These are phyloP conservation scores for Amphipoea oculea DNA, from an alignment of 2,888 invertebrate genomes.

Conservation along the genomic window DNA sequence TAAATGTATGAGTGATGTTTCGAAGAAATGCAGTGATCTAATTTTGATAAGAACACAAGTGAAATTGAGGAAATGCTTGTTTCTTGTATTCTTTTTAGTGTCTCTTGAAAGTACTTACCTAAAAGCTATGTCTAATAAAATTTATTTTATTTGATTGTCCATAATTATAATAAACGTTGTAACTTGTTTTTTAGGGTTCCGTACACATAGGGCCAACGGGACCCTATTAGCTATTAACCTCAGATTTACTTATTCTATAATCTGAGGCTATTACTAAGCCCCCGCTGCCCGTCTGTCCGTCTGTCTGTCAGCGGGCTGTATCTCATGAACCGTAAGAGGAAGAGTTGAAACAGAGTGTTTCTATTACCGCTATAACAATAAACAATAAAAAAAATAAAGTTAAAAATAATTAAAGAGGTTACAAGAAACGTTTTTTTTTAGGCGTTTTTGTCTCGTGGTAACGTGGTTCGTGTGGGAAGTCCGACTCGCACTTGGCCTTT, in stretches of 20 bases:
- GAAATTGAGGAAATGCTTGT: background rate
- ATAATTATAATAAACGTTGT: no score
- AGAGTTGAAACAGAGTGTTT: no score
- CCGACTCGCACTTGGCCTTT: no score
- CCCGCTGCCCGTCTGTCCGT: no score
- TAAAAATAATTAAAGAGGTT: no score
- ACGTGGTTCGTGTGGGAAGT: background rate
- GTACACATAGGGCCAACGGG: background rate
- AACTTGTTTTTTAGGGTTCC: background rate
- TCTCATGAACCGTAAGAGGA: no score
- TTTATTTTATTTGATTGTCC: background rate
- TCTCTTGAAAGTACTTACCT: background rate
- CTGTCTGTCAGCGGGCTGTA: no score
- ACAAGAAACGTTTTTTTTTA: background rate
- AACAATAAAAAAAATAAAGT: no score
- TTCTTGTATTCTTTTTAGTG: background rate
- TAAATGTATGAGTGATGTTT: constrained; percentile 32
- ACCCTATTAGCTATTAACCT: background rate
- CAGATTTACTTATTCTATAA: no score
- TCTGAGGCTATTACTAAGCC: no score
- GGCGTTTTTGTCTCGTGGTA: no score
- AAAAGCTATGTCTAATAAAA: background rate
- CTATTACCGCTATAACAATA: no score
- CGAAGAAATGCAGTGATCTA: constrained; percentile 19
- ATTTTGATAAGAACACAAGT: constrained; percentile 18